A percentile compares a stretch with the other conserved stretches of the same genome.
phyloP scores from a whole-genome alignment of 2,113 vertebrate genomes.

The Chaetops frenatus region DNA sequence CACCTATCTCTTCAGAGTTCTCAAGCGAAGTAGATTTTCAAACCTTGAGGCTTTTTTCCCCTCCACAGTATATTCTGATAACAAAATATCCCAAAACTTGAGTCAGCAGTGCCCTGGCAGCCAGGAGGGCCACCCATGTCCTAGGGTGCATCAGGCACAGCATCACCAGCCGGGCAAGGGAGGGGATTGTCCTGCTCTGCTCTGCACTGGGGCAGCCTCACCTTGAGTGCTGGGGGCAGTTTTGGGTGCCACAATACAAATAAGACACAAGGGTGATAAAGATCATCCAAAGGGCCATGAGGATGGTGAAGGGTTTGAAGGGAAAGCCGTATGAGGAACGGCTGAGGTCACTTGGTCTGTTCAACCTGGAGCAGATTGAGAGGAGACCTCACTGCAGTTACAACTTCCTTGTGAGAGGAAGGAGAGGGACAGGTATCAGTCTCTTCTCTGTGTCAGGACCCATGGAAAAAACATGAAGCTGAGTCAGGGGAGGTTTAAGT shows the following conservation, averaged over 20 bases:
- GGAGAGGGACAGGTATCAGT: fast-evolving
- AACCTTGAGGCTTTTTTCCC: not conserved
- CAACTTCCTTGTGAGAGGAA: not conserved
- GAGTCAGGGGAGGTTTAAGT: not conserved
- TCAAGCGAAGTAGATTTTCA: not conserved
- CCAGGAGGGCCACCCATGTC: fast-evolving
- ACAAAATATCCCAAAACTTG: not conserved
- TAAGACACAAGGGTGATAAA: not conserved
- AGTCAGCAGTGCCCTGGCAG: not conserved
- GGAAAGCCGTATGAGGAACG: fast-evolving
- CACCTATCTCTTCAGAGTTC: not conserved
- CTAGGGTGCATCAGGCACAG: not conserved
- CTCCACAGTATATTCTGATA: not conserved
- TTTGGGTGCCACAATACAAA: not conserved
- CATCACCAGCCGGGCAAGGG: fast-evolving
- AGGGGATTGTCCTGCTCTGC: not conserved
- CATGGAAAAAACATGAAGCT: fast-evolving
- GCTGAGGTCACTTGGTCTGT: not conserved
- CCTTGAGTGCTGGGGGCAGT: fast-evolving
- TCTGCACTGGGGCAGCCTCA: not conserved
- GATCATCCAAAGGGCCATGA: not conserved
- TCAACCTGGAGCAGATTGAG: not conserved
- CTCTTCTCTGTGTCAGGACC: not conserved
- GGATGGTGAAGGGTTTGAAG: not conserved
- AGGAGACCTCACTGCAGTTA: not conserved